Conservation (phyloP, 2,888 invertebrate genomes). For the Pseudococcus longispinus region DNA sequence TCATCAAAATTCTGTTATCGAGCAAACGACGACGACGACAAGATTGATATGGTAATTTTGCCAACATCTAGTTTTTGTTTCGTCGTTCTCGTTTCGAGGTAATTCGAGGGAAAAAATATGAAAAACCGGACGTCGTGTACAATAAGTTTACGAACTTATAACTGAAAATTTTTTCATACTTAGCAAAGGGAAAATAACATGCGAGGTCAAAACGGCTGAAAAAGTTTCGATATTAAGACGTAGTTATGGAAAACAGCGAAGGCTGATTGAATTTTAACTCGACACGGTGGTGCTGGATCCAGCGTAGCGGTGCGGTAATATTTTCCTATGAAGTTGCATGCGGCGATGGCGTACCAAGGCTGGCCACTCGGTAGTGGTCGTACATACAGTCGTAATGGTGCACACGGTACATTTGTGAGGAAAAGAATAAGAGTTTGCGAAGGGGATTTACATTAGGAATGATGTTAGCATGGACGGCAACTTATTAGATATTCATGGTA, state of each 20-base stretch:
- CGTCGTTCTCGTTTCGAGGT: background rate
- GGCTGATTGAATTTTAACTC: constrained; percentile 39
- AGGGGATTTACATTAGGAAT: constrained; percentile 32
- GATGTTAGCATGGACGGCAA: constrained; percentile 20
- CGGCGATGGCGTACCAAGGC: background rate
- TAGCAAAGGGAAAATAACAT: background rate
- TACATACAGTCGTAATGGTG: background rate
- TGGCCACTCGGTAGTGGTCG: background rate
- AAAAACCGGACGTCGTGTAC: background rate
- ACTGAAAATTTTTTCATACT: constrained; percentile 2
- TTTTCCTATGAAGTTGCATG: background rate
- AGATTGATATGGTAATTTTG: constrained; percentile 34
- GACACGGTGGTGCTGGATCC: background rate
- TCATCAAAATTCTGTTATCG: constrained; percentile 30
- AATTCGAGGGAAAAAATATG: background rate
- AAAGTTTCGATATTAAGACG: constrained; percentile 36
- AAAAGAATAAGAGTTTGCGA: constrained; percentile 28
- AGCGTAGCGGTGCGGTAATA: background rate
- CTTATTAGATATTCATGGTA: constrained; percentile 56
- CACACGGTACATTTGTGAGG: constrained; percentile 6
- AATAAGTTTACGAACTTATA: background rate
- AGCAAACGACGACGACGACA: constrained; percentile 12
- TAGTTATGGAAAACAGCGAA: constrained; percentile 24
- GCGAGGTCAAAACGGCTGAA: background rate
- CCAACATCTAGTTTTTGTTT: background rate